Evolutionary conservation across 2,113 vertebrate species (phyloP), one percentile per base, ranked within the genome.

Genomic region (Hoplias malabaricus): DNA sequence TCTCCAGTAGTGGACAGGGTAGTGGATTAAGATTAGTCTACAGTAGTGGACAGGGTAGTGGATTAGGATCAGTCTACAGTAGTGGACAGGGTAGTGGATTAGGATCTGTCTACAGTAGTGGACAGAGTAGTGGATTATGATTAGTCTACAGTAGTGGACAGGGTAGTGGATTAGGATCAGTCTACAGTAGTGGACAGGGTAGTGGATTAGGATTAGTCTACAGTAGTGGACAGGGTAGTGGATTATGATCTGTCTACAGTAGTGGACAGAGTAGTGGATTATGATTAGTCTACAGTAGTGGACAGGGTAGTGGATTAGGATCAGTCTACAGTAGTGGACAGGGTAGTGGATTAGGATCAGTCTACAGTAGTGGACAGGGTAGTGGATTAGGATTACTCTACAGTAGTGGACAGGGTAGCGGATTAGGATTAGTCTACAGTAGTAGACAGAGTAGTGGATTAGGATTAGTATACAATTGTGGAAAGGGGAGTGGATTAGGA

Each of bases 131-230:
- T n/a, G n/a, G n/a, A n/a, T n/a, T n/a, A n/a, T n/a, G n/a, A n/a
- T n/a, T n/a, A n/a, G n/a, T n/a, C n/a, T 5, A 43, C 54, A 73
- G 25, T 34, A 62, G 19, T 25, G 27, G 9, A 59, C 21, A 31
- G 36, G 43, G 40, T 62, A 48, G 71, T 48, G 71, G 57, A 74
- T 63, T 74, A 74, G 57, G 71, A 71, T 71, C n/a, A n/a, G n/a
- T n/a, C n/a, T n/a, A 43, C 54, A 73, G 25, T 34, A 62, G 19
- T 25, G 27, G 9, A 59, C 21, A 31, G 36, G 43, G 40, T 62
- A 48, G 71, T 48, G 71, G 57, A 74, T 63, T 74, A 74, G 57
- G 71, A 71, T 71, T n/a, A n/a, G n/a, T n/a, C n/a, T n/a, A 43
- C 54, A 73, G 25, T 34, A 62, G 19, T 25, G 27, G 9, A 59